phyloP scores from a whole-genome alignment of 2,113 vertebrate species.

The Daphoenositta chrysoptera region DNA sequence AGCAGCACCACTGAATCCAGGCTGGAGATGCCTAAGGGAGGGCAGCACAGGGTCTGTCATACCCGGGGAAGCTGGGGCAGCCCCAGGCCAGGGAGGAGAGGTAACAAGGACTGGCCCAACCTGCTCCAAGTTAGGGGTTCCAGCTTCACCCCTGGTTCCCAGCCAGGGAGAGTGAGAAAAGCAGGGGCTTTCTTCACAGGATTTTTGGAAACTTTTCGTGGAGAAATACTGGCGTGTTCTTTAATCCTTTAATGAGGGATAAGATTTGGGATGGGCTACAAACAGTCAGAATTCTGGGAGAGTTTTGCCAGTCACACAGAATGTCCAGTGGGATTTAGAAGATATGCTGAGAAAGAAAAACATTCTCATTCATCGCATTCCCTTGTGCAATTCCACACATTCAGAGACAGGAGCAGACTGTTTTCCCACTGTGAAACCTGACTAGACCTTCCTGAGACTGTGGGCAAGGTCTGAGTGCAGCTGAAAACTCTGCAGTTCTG shows the following conservation, averaged over 20 bases:
- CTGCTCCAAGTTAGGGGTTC: accelerated
- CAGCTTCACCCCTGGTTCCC: background rate
- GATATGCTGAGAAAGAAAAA: background rate
- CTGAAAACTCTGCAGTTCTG: background rate
- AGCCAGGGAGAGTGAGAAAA: background rate
- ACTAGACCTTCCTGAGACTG: background rate
- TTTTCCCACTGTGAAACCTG: background rate
- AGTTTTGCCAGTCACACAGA: background rate
- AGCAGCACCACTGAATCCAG: background rate
- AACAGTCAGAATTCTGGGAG: background rate
- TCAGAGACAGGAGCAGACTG: background rate
- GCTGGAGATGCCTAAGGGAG: background rate
- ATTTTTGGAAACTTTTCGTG: background rate
- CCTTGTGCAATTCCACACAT: background rate
- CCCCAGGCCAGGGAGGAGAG: background rate
- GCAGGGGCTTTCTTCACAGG: background rate
- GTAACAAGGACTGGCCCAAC: background rate
- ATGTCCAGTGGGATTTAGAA: background rate
- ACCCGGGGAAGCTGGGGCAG: background rate
- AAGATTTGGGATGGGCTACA: background rate
- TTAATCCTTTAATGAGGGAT: background rate
- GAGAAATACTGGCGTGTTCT: background rate
- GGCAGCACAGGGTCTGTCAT: background rate
- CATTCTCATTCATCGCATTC: background rate
- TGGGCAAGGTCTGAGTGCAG: background rate